A percentile compares a stretch with the other conserved stretches of the same genome.
Conservation (phyloP, 2,888 invertebrate genomes). For the Ichneumoninae sp. region DNA sequence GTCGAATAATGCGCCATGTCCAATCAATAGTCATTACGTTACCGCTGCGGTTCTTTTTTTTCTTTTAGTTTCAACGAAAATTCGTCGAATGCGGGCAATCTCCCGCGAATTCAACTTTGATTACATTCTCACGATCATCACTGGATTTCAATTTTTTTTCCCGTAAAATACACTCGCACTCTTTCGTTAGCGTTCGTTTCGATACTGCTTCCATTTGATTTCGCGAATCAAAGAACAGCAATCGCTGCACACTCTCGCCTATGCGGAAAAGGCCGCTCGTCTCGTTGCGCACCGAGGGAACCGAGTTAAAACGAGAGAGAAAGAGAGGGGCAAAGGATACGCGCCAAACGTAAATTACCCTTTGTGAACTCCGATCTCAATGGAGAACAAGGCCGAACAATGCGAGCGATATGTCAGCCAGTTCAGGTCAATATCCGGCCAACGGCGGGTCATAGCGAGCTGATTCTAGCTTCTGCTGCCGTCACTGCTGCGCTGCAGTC, state of each 20-base stretch:
- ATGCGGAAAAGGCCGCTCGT: constrained; percentile 45
- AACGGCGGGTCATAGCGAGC: constrained; percentile 60
- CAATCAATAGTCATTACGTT: background rate
- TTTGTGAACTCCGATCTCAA: constrained; percentile 69
- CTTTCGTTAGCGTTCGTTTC: constrained; percentile 41
- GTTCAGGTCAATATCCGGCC: constrained; percentile 77
- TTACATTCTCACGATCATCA: background rate
- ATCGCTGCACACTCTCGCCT: constrained; percentile 39
- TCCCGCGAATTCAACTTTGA: background rate
- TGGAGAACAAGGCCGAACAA: constrained; percentile 74
- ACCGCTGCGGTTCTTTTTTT: background rate
- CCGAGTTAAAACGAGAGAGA: constrained; percentile 56
- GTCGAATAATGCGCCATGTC: background rate
- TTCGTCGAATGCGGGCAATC: background rate
- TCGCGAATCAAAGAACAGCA: constrained; percentile 61
- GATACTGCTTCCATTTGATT: constrained; percentile 44
- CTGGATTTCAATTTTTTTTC: background rate
- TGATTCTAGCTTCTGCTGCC: constrained; percentile 18
- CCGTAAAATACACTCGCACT: background rate
- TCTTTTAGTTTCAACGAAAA: background rate
- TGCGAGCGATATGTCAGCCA: constrained; percentile 72
- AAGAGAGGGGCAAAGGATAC: constrained; percentile 64
- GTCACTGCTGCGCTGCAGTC: constrained; percentile 14
- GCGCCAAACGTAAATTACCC: constrained; percentile 73
- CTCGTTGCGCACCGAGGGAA: constrained; percentile 34